Evolutionary conservation across 2,888 invertebrate species (phyloP).

Genomic region (Agonopterix subpropinquella): DNA sequence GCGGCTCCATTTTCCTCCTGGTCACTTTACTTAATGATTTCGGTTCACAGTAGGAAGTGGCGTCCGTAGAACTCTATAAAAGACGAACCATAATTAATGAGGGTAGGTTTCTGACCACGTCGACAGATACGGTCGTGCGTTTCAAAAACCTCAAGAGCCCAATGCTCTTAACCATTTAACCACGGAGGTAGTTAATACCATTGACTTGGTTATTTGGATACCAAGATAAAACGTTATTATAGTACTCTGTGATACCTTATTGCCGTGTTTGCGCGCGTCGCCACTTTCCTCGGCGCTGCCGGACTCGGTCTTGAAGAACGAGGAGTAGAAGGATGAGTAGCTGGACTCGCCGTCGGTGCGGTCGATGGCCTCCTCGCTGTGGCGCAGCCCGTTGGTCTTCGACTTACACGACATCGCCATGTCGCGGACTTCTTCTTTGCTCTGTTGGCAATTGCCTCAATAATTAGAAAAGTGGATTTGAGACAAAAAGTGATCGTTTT

Average conservation of each 20-base stretch:
- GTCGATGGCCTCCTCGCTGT: conserved; percentile 33
- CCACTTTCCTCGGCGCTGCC: conserved; percentile 53
- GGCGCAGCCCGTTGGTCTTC: conserved; percentile 5
- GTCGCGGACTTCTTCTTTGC: background rate
- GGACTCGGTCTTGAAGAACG: conserved; percentile 80
- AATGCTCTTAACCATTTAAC: no score
- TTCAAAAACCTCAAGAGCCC: no score
- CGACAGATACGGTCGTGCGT: no score
- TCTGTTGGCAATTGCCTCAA: background rate
- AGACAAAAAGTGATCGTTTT: no score
- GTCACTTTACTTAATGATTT: conserved; percentile 17
- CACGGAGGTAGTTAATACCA: no score
- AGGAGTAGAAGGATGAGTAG: conserved; percentile 81
- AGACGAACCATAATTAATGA: background rate
- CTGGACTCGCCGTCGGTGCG: conserved; percentile 71
- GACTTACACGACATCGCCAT: background rate
- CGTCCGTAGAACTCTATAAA: background rate
- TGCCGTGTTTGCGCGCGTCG: conserved; percentile 14
- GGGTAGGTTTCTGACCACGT: no score
- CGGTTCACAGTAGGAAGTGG: background rate
- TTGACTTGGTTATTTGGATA: no score
- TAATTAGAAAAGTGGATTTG: background rate
- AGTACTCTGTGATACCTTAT: no score
- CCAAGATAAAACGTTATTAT: no score
- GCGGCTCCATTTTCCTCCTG: conserved; percentile 70